These are phyloP conservation scores for Sphaerophoria taeniata DNA, from an alignment of 2,888 invertebrate species.

Conservation along the genomic window DNA sequence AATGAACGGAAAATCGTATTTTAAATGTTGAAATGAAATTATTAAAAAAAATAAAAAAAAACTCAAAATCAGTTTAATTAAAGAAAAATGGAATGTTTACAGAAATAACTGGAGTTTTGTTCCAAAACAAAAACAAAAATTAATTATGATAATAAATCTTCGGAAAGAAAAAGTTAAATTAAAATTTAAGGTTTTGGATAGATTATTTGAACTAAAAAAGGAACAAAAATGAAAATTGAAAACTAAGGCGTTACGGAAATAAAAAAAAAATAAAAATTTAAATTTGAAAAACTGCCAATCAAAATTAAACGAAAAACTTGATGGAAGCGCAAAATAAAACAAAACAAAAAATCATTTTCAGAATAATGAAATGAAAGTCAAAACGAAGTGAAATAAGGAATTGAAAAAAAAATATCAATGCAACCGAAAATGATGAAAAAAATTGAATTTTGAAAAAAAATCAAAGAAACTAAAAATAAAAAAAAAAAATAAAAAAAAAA, in stretches of 20 bases:
- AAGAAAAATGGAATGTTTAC: not conserved
- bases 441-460: constrained; percentile 5
- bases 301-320: no score
- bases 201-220: no score
- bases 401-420: not conserved
- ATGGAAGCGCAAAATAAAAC: not conserved
- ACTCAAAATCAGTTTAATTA: not conserved
- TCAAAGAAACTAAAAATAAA: not conserved
- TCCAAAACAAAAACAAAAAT: not conserved
- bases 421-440: not conserved
- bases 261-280: no score
- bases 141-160: not conserved
- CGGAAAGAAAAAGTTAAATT: not conserved
- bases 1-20: no score
- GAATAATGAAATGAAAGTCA: not conserved
- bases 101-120: constrained; percentile 14
- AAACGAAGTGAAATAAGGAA: not conserved
- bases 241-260: no score
- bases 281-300: no score
- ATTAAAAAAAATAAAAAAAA: no score
- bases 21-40: no score
- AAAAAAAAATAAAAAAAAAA: not conserved
- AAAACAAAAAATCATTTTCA: not conserved
- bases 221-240: no score
- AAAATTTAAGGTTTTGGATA: not conserved